phyloP scores from a whole-genome alignment of 2,113 vertebrate species.

The Brienomyrus longianalis region DNA sequence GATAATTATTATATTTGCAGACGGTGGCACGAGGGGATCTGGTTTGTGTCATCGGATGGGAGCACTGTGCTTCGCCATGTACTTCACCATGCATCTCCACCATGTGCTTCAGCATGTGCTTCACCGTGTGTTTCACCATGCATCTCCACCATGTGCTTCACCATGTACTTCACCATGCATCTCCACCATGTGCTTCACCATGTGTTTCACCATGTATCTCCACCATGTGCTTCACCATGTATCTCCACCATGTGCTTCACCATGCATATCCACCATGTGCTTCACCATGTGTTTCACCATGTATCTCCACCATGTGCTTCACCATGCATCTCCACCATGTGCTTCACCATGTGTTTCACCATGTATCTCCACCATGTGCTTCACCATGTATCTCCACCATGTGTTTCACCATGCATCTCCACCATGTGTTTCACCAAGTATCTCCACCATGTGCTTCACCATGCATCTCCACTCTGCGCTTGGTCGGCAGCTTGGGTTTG shows the following conservation, averaged over 20 bases:
- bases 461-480: neutral
- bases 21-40: neutral
- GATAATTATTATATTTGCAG: conserved; percentile 13
- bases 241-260: neutral
- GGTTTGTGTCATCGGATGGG: neutral
- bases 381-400: neutral
- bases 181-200: too few species aligned
- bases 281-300: neutral
- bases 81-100: neutral
- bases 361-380: neutral
- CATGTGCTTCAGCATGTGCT: too few species aligned
- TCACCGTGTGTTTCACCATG: too few species aligned
- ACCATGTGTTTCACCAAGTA: neutral
- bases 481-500: neutral
- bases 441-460: neutral
- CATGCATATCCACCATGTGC: neutral
- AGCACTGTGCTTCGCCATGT: neutral
- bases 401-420: neutral
- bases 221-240: neutral
- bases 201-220: neutral
- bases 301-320: neutral
- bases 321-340: neutral
- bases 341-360: neutral
- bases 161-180: too few species aligned
- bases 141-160: too few species aligned